A percentile compares a stretch with the other conserved stretches of the same genome.
Conservation (phyloP, 2,888 invertebrate genomes). For the Torymus tubicola region DNA sequence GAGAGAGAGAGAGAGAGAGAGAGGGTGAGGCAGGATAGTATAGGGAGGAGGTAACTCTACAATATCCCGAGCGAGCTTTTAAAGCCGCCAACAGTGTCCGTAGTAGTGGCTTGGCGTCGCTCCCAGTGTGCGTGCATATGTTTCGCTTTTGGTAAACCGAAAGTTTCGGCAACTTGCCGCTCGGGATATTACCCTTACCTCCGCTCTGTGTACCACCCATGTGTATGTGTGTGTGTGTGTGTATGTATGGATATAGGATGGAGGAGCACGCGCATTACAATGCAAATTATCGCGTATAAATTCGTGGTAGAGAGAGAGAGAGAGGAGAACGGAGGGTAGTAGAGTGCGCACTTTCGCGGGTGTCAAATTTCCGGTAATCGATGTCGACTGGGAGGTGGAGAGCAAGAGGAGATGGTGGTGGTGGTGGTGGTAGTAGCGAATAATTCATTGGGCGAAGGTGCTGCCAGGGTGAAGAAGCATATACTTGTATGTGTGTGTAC, state of each 20-base stretch:
- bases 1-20: too few relatives aligned
- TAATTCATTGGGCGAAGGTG: too few relatives aligned
- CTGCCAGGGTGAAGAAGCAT: too few relatives aligned
- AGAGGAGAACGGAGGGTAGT: too few relatives aligned
- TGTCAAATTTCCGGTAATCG: conserved; percentile 40
- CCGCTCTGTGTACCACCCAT: neutral
- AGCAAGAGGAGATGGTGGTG: too few relatives aligned
- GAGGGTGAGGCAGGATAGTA: too few relatives aligned
- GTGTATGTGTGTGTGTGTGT: neutral
- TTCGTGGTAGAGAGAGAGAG: conserved; percentile 7
- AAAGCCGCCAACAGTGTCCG: neutral
- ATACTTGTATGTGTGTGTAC: too few relatives aligned
- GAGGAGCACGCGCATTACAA: conserved; percentile 27
- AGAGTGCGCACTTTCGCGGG: conserved; percentile 3
- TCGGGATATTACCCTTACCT: conserved; percentile 36
- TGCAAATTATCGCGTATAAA: conserved; percentile 52
- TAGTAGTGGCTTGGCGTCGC: conserved; percentile 31
- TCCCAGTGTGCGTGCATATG: conserved; percentile 42
- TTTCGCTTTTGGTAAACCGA: conserved; percentile 51
- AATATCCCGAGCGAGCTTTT: conserved; percentile 55
- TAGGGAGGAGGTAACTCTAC: conserved; percentile 67
- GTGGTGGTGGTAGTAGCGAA: too few relatives aligned
- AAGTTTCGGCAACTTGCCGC: conserved; percentile 44
- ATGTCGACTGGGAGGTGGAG: neutral
- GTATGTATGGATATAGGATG: too few relatives aligned